These are phyloP conservation scores for Geopemphigus sp. DNA, from an alignment of 1,140 invertebrate species.

Conservation along the genomic window DNA sequence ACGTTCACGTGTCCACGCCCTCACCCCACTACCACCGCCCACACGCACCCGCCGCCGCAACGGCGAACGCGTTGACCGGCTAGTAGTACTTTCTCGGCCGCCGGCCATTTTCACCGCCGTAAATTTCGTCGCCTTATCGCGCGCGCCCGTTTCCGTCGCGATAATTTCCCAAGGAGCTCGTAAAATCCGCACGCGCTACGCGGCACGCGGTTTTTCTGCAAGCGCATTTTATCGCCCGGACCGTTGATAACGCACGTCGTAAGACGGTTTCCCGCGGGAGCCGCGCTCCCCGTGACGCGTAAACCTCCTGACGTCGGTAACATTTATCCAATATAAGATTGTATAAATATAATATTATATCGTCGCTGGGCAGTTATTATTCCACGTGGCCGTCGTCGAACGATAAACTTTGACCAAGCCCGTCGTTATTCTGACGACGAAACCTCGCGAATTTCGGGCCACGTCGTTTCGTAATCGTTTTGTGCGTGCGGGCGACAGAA, in stretches of 20 bases:
- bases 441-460: background rate
- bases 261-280: background rate
- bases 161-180: slow-evolving; percentile 41
- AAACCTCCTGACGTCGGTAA: background rate
- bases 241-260: slow-evolving; percentile 4
- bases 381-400: background rate
- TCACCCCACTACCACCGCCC: too few relatives aligned
- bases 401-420: background rate
- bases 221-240: slow-evolving; percentile 20
- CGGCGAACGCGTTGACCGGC: background rate
- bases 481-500: too few relatives aligned
- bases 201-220: slow-evolving; percentile 15
- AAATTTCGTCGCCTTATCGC: slow-evolving; percentile 40
- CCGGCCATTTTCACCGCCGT: background rate
- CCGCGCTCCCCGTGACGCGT: background rate
- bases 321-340: slow-evolving; percentile 2
- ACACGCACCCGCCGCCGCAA: background rate
- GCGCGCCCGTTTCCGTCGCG: slow-evolving; percentile 6
- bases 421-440: background rate
- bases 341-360: background rate
- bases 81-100: background rate
- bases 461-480: too few relatives aligned
- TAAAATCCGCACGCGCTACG: slow-evolving; percentile 8
- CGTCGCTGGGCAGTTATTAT: background rate
- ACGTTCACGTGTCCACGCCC: too few relatives aligned